Percentiles rank a stretch among this genome's conserved stretches.
Evolutionary conservation across 2,113 vertebrate genomes (phyloP).

Genomic region (Muntiacus reevesi): DNA sequence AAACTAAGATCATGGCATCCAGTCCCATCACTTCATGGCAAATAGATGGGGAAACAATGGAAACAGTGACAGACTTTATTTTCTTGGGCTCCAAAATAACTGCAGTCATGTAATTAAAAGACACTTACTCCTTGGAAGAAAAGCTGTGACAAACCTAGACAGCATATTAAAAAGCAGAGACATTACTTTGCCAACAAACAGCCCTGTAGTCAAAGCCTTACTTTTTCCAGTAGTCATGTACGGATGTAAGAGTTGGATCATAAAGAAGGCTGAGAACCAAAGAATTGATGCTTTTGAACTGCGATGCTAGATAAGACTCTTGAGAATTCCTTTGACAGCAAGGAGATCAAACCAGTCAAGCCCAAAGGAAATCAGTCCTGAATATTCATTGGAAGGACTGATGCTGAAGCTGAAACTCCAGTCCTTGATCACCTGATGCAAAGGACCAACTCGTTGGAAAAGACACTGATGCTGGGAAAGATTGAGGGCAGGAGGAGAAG

Average conservation of each 20-base stretch:
- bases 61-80: background rate
- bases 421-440: background rate
- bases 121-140: background rate
- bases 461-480: background rate
- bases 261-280: background rate
- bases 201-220: background rate
- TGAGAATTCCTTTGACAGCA: background rate
- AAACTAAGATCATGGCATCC: background rate
- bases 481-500: background rate
- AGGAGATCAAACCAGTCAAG: background rate
- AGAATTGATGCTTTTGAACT: background rate
- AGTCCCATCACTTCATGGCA: background rate
- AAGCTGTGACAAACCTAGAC: background rate
- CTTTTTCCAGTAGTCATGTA: background rate
- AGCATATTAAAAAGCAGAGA: background rate
- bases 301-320: background rate
- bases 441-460: background rate
- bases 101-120: background rate
- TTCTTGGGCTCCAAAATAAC: background rate
- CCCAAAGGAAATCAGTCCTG: background rate
- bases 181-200: background rate
- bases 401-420: background rate
- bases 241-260: background rate
- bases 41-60: background rate
- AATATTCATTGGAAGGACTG: background rate